Conservation (phyloP, 2,113 vertebrate genomes). For the Electrona antarctica region DNA sequence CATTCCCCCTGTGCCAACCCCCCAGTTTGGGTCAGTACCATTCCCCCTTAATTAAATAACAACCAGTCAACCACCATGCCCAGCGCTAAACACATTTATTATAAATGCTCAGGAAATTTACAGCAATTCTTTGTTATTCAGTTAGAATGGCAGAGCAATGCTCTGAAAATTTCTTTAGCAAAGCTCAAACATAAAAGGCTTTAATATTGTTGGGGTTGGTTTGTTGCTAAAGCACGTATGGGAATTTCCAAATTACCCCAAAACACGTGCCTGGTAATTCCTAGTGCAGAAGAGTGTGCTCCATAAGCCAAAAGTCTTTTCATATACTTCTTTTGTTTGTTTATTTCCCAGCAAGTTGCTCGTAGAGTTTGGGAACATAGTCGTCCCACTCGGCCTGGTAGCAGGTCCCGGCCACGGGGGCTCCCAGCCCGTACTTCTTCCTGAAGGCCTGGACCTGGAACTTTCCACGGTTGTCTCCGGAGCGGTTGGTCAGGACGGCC, state of each 20-base stretch:
- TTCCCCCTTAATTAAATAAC: too few species aligned
- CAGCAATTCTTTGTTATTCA: too few species aligned
- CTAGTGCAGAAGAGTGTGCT: neutral
- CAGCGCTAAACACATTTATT: too few species aligned
- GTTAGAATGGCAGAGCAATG: too few species aligned
- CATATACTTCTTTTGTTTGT: neutral
- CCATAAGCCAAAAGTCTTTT: neutral
- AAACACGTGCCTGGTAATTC: neutral
- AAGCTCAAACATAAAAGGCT: neutral
- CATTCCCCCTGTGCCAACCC: too few species aligned
- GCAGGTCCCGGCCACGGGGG: constrained; percentile 87
- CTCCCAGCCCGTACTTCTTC: constrained; percentile 85
- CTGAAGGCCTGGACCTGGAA: constrained; percentile 90
- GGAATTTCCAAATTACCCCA: neutral
- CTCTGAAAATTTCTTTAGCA: neutral
- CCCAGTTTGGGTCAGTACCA: too few species aligned
- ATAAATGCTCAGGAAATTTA: too few species aligned
- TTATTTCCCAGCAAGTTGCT: constrained; percentile 91
- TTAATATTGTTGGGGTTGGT: neutral
- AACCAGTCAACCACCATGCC: too few species aligned
- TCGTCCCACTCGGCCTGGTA: constrained; percentile 97
- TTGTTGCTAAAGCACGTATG: neutral
- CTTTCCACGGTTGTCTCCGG: constrained; percentile 85
- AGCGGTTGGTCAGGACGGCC: constrained; percentile 86
- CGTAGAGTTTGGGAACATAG: constrained; percentile 93